These are phyloP conservation scores for Drosophila navojoa DNA, from an alignment of 1,140 invertebrate genomes.

Conservation along the genomic window DNA sequence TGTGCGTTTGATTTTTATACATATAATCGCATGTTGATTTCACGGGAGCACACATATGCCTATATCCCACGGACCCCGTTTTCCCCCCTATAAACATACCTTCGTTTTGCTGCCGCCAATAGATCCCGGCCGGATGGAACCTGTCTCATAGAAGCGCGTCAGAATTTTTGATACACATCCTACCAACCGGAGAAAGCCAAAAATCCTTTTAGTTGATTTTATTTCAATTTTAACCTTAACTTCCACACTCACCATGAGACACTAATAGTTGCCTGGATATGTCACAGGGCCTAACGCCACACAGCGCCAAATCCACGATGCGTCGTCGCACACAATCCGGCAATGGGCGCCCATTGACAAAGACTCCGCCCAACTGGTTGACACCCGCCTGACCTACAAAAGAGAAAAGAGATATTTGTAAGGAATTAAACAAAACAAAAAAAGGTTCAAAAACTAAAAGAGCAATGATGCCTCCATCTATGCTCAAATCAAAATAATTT, in stretches of 20 bases:
- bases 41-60: conserved; percentile 52
- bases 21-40: conserved; percentile 79
- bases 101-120: conserved; percentile 96
- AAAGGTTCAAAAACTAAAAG: too few relatives aligned
- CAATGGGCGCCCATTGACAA: conserved; percentile 97
- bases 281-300: conserved; percentile 97
- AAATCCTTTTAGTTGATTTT: conserved; percentile 10
- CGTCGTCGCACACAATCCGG: conserved; percentile 96
- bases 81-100: conserved; percentile 85
- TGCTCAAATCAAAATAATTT: too few relatives aligned
- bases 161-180: conserved; percentile 97
- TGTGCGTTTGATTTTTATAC: conserved; percentile 76
- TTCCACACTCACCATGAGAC: conserved; percentile 89
- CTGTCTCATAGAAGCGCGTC: conserved; percentile 97
- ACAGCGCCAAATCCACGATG: conserved; percentile 96
- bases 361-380: conserved; percentile 97
- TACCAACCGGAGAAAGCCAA: conserved; percentile 43
- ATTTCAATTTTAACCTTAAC: neutral
- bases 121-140: conserved; percentile 94
- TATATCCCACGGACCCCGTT: conserved; percentile 42
- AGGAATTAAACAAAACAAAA: too few relatives aligned
- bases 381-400: conserved; percentile 94
- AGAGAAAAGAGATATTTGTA: neutral
- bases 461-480: too few relatives aligned
- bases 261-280: conserved; percentile 97